A percentile compares a stretch with the other conserved stretches of the same genome.
phyloP scores from a whole-genome alignment of 2,113 vertebrate species.

The Aplodontia rufa region DNA sequence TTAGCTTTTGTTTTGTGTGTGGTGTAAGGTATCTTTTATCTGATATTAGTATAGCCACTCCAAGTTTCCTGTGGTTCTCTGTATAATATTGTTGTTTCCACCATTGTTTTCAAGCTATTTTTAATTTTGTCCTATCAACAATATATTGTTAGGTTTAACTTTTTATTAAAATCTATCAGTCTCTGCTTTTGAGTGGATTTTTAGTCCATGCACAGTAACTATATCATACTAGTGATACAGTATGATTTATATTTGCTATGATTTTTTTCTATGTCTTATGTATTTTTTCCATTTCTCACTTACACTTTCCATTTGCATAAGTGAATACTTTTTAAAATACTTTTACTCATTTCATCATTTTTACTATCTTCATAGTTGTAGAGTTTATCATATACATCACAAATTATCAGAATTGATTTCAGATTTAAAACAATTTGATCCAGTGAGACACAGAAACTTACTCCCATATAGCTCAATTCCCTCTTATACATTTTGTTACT shows the following conservation, averaged over 20 bases:
- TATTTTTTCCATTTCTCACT: not conserved
- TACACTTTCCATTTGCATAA: not conserved
- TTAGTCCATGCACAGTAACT: not conserved
- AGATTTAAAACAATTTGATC: not conserved
- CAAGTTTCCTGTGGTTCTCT: not conserved
- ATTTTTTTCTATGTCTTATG: not conserved
- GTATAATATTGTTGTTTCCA: not conserved
- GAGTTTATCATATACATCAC: not conserved
- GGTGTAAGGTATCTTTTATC: not conserved
- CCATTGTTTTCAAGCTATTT: not conserved
- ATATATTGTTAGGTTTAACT: not conserved
- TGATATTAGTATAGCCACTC: not conserved
- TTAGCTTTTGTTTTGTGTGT: not conserved
- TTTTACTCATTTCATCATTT: not conserved
- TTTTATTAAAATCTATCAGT: not conserved
- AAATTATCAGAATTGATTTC: not conserved
- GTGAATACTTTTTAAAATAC: not conserved
- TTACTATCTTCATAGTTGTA: not conserved
- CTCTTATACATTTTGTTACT: not conserved
- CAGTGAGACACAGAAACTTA: not conserved
- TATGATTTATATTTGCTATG: not conserved
- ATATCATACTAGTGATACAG: not conserved
- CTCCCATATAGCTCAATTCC: not conserved
- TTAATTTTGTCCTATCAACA: not conserved
- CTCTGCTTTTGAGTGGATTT: not conserved